Base-by-base conservation (phyloP, 2,113 vertebrate genomes). In the Empidonax alnorum region DNA sequence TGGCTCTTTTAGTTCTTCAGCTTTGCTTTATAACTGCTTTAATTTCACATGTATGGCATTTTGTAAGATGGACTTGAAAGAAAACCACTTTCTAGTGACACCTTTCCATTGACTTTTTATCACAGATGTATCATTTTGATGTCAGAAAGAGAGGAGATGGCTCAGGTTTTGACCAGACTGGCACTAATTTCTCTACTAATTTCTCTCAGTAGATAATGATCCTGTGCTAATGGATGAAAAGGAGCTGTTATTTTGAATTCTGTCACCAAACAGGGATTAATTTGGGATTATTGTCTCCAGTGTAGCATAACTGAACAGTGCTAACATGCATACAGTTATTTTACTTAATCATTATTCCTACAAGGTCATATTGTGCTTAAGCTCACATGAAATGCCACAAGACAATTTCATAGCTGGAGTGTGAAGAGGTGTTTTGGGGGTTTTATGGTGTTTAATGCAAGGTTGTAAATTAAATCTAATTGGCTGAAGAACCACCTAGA, bases 381-480 rank as follows among this genome's bases (percentile, higher is more conserved):
- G 47, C 42, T 72, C 25, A 67, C 18, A 2, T n/a, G 46, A 89
- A 87, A 71, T 63, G 35, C 65, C 73, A 58, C 3, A 10, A 27
- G 59, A 50, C 56, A 55, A 9, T 77, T 66, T 89, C 55, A 46
- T 6, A 66, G 41, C 46, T 17, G 1, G 33, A 74, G 27, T 14
- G 7, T 19, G 16, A 87, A 77, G 52, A 42, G 27, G 28, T 19
- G 3, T 62, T 86, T 37, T 0, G 1, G 6, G 7, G 35, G 0
- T 15, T 8, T 73, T 71, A 58, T 46, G 18, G 39, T 59, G 49
- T 77, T 84, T 55, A 81, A 59, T 87, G 39, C 35, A 50, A 74
- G 44, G 33, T 73, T 91, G 33, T 78, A 78, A 89, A 93, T 84
- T 28, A 74, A 80, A 66, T 73, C 37, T 74, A 87, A 66, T 59